These are phyloP conservation scores for Spermophilus dauricus DNA, from an alignment of 2,113 vertebrate species.

Conservation along the genomic window DNA sequence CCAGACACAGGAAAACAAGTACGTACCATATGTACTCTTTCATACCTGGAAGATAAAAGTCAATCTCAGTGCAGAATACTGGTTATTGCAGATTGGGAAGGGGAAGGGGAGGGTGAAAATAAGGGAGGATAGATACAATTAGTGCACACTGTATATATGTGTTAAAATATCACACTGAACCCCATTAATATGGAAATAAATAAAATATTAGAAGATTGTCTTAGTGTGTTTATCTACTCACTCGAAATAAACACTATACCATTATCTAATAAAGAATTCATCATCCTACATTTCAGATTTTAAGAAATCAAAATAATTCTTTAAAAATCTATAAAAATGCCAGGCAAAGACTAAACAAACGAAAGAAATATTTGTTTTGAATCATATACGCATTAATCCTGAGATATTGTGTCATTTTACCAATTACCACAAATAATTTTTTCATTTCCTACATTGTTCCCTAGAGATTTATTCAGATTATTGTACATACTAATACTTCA, in stretches of 20 bases:
- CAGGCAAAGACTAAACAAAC: background rate
- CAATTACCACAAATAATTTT: background rate
- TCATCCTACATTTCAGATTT: background rate
- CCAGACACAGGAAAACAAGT: background rate
- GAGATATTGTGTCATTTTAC: background rate
- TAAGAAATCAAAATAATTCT: background rate
- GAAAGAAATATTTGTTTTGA: background rate
- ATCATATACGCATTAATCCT: background rate
- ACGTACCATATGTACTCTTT: background rate
- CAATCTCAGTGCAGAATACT: background rate
- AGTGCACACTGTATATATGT: background rate
- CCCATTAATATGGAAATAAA: background rate
- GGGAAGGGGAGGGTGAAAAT: background rate
- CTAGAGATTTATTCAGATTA: background rate
- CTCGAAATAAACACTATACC: background rate
- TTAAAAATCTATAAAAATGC: background rate
- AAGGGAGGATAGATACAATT: background rate
- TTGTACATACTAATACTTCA: background rate
- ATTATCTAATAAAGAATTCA: background rate
- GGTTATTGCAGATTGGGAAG: background rate
- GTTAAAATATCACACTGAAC: background rate
- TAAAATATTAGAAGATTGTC: background rate
- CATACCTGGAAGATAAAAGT: background rate
- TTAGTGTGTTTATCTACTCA: background rate
- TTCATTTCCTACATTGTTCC: background rate